Evolutionary conservation across 2,113 vertebrate species (phyloP).

Genomic region (Cochlearius cochlearius): DNA sequence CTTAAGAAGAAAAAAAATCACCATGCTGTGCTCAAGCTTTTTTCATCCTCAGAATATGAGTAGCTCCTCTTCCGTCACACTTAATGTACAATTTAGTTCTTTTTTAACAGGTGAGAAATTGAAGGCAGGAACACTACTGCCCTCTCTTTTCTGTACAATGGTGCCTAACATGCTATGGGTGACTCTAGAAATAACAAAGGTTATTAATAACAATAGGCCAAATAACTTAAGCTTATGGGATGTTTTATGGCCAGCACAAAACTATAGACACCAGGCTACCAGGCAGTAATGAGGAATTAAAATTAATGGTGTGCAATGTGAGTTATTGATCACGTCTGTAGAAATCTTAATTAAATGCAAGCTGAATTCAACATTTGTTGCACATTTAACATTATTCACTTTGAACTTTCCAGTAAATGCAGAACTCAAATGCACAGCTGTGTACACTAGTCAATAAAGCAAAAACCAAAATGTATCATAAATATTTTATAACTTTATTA

Average conservation of each 20-base stretch:
- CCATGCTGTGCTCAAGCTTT: neutral
- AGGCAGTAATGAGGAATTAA: neutral
- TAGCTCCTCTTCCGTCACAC: neutral
- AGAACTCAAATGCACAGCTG: neutral
- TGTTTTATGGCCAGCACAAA: neutral
- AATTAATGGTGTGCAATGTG: neutral
- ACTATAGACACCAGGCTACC: neutral
- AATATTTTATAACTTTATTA: constrained; percentile 92
- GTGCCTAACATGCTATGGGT: neutral
- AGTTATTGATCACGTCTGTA: neutral
- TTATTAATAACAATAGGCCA: neutral
- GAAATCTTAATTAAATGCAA: neutral
- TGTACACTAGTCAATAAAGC: constrained; percentile 9
- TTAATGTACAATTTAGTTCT: neutral
- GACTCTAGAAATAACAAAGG: neutral
- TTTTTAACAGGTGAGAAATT: neutral
- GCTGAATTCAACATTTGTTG: neutral
- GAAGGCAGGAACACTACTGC: neutral
- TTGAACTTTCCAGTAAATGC: neutral
- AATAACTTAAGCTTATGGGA: neutral
- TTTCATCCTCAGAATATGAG: neutral
- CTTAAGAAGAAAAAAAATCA: neutral
- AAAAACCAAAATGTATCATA: constrained; percentile 80
- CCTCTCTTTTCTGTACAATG: neutral
- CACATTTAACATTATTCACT: neutral